Evolutionary conservation across 2,888 invertebrate genomes (phyloP).

Genomic region (Asteroscopus sphinx): DNA sequence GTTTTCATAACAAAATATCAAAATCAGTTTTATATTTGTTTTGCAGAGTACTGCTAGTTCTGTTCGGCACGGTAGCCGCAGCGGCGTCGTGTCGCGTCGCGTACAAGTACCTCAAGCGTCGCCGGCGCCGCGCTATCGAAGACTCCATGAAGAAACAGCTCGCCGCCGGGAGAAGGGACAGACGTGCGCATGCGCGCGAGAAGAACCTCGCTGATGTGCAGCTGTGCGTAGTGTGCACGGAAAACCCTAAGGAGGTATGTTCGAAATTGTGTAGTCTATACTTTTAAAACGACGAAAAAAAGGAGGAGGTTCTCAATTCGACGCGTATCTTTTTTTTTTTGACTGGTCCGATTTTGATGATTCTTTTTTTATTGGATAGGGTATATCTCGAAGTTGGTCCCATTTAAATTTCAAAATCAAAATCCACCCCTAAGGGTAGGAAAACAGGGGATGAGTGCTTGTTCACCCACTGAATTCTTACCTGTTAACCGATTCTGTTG

Average conservation of each 20-base stretch:
- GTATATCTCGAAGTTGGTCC: too few species aligned
- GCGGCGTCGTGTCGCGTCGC: slow-evolving; percentile 87
- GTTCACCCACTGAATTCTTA: too few species aligned
- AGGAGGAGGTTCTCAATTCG: too few species aligned
- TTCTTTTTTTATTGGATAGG: too few species aligned
- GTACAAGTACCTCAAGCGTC: slow-evolving; percentile 85
- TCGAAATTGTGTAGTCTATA: background rate
- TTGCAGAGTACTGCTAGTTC: slow-evolving; percentile 86
- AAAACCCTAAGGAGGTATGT: slow-evolving; percentile 94
- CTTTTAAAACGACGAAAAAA: background rate
- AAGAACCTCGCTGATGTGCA: slow-evolving; percentile 91
- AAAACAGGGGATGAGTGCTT: too few species aligned
- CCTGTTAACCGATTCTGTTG: too few species aligned
- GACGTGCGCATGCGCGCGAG: slow-evolving; percentile 91
- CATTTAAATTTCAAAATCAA: too few species aligned
- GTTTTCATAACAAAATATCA: too few species aligned
- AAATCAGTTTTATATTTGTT: slow-evolving; percentile 3
- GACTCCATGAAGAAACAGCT: slow-evolving; percentile 90
- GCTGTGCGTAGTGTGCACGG: slow-evolving; percentile 95
- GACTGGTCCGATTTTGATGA: too few species aligned
- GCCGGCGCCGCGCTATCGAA: slow-evolving; percentile 87
- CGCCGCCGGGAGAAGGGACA: slow-evolving; percentile 91
- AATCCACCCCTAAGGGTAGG: too few species aligned
- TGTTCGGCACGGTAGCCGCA: slow-evolving; percentile 89
- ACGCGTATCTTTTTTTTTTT: too few species aligned